These are phyloP conservation scores for Colletes latitarsis DNA, from an alignment of 1,140 invertebrate species.

Conservation along the genomic window DNA sequence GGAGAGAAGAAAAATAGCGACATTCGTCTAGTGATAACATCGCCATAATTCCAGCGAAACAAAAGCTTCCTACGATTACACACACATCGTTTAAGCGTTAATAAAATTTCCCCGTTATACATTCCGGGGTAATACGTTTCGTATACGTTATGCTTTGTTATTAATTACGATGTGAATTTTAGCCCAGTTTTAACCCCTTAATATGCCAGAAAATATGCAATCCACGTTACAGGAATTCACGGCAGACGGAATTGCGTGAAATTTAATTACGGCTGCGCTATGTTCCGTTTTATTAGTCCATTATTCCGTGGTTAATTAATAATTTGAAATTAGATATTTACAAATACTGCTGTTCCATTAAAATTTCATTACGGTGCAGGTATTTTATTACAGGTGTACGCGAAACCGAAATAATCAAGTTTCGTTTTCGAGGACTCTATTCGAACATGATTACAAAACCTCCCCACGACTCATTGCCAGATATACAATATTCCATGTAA, in stretches of 20 bases:
- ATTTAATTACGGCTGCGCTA: neutral
- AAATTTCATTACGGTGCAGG: conserved; percentile 1
- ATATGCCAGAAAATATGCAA: neutral
- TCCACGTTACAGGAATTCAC: neutral
- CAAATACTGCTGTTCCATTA: neutral
- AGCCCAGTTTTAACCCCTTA: neutral
- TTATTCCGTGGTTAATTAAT: conserved; percentile 1
- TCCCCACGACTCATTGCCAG: neutral
- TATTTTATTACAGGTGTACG: neutral
- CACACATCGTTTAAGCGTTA: no score
- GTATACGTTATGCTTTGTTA: no score
- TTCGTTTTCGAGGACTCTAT: conserved; percentile 3
- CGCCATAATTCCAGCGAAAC: no score
- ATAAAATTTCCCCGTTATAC: no score
- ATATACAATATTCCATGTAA: neutral
- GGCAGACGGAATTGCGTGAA: neutral
- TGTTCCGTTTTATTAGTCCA: neutral
- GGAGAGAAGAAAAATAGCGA: no score
- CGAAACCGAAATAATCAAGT: neutral
- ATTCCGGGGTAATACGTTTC: no score
- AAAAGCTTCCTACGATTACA: no score
- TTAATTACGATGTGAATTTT: no score
- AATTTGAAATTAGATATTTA: neutral
- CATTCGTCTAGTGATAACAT: no score
- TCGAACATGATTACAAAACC: neutral